A percentile compares a stretch with the other conserved stretches of the same genome.
Conservation (phyloP, 2,797 vertebrate species). For the Mormyrops attenuatus region DNA sequence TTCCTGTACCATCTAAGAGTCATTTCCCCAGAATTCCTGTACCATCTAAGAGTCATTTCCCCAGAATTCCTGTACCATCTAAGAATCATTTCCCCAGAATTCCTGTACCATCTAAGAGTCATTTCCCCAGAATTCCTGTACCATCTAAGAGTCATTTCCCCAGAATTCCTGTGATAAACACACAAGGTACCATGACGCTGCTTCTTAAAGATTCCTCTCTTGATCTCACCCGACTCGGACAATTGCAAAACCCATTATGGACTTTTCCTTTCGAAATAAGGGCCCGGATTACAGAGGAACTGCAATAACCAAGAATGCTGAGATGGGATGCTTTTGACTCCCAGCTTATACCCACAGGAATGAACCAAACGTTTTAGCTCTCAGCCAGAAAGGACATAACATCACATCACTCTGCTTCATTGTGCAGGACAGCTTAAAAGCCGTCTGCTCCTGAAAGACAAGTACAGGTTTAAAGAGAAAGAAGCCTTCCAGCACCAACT, state of each 20-base stretch:
- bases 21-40: no score
- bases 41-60: no score
- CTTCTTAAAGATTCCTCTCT: not conserved
- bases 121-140: no score
- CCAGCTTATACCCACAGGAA: conserved; percentile 9
- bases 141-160: not conserved
- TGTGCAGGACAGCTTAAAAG: conserved; percentile 17
- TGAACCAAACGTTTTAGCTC: not conserved
- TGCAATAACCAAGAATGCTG: conserved; percentile 11
- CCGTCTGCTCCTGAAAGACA: conserved; percentile 11
- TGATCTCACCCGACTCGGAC: not conserved
- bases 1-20: no score
- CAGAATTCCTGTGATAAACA: not conserved
- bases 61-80: no score
- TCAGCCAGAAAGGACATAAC: not conserved
- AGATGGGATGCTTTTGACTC: conserved; percentile 14
- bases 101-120: no score
- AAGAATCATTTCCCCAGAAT: no score
- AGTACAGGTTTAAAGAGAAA: conserved; percentile 5
- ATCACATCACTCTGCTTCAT: conserved; percentile 10
- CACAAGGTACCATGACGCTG: not conserved
- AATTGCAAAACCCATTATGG: not conserved
- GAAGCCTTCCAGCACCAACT: not conserved
- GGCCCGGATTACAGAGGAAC: not conserved
- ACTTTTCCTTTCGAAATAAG: not conserved